Percentiles rank a stretch among this genome's conserved stretches.
phyloP scores from a whole-genome alignment of 2,797 vertebrate genomes.

The Pelobates cultripes region DNA sequence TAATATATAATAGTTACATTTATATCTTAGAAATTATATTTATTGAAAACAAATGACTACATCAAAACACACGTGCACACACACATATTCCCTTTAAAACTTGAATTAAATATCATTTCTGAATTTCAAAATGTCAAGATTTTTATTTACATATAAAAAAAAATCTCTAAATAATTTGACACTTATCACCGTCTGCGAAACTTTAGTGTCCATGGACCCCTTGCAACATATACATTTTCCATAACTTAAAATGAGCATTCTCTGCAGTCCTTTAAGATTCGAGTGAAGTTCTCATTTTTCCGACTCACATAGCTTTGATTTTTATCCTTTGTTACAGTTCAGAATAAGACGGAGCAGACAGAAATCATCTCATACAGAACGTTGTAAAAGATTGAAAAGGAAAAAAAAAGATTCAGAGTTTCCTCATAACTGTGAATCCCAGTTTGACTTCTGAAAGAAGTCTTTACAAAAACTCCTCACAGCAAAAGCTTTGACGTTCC shows the following conservation, averaged over 20 bases:
- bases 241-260: conserved; percentile 35
- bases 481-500: conserved; percentile 63
- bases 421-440: conserved; percentile 58
- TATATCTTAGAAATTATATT: too few relatives aligned
- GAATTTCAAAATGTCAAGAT: too few relatives aligned
- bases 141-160: too few relatives aligned
- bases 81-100: too few relatives aligned
- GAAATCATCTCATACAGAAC: conserved; percentile 33
- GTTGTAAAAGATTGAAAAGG: conserved; percentile 58
- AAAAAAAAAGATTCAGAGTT: conserved; percentile 48
- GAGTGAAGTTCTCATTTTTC: conserved; percentile 55
- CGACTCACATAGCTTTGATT: conserved; percentile 22
- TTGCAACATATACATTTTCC: not conserved
- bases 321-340: conserved; percentile 49
- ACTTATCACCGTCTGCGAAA: too few relatives aligned
- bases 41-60: too few relatives aligned
- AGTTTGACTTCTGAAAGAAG: conserved; percentile 67
- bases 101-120: too few relatives aligned
- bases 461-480: conserved; percentile 64
- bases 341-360: conserved; percentile 41
- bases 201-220: not conserved
- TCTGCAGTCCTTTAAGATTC: conserved; percentile 52
- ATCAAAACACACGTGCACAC: too few relatives aligned
- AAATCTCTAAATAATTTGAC: too few relatives aligned
- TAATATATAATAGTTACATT: too few relatives aligned